Conservation (phyloP, 1,140 invertebrate genomes). For the Ephestia elutella region DNA sequence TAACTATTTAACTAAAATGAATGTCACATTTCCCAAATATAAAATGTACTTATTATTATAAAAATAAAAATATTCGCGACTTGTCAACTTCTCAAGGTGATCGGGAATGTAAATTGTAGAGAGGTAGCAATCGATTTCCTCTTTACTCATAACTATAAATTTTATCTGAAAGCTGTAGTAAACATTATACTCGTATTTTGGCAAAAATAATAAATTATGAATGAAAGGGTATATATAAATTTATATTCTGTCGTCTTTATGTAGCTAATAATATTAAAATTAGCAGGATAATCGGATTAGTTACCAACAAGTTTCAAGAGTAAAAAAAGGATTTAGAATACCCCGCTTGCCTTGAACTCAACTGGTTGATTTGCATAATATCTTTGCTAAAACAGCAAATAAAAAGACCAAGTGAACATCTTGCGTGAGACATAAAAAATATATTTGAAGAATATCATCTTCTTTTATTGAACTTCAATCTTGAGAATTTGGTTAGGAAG, state of each 20-base stretch:
- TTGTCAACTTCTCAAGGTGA: not conserved
- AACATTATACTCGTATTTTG: too few relatives aligned
- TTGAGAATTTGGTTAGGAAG: too few relatives aligned
- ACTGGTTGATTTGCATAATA: not conserved
- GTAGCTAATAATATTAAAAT: too few relatives aligned
- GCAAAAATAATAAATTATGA: too few relatives aligned
- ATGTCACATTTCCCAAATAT: not conserved
- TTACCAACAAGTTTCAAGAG: too few relatives aligned
- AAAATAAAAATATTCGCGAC: not conserved
- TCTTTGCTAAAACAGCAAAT: not conserved
- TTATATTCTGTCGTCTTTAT: not conserved
- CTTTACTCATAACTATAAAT: too few relatives aligned
- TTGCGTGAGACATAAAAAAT: not conserved
- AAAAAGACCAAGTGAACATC: too few relatives aligned
- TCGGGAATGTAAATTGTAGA: not conserved
- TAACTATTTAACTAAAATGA: too few relatives aligned
- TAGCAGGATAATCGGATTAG: too few relatives aligned
- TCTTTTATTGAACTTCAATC: too few relatives aligned
- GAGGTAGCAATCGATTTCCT: too few relatives aligned
- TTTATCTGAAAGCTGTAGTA: too few relatives aligned
- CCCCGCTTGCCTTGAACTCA: not conserved
- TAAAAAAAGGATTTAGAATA: not conserved
- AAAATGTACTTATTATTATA: not conserved
- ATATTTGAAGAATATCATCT: not conserved
- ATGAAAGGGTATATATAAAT: not conserved